These are phyloP conservation scores for Apaloderma vittatum DNA, from an alignment of 2,113 vertebrate genomes.

Conservation along the genomic window DNA sequence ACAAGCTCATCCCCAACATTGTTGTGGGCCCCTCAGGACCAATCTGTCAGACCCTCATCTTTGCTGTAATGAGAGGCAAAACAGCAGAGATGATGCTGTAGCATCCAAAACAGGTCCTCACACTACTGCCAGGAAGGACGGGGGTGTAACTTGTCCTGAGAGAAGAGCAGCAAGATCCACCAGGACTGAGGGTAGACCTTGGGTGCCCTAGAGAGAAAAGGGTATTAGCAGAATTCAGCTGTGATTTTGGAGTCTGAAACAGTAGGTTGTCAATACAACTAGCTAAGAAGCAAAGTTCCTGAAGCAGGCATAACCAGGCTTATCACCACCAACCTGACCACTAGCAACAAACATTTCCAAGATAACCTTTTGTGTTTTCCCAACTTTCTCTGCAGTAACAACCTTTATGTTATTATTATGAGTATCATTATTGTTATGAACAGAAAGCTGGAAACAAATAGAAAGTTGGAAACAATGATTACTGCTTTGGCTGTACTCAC, in stretches of 20 bases:
- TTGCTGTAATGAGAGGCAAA: neutral
- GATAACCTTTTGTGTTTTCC: neutral
- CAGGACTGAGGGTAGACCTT: neutral
- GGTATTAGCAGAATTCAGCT: neutral
- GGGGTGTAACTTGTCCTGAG: neutral
- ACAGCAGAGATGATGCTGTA: neutral
- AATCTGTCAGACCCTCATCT: neutral
- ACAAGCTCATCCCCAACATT: neutral
- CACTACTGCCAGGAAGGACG: neutral
- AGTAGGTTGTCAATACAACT: neutral
- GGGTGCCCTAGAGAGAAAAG: neutral
- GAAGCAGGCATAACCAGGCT: neutral
- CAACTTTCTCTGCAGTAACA: neutral
- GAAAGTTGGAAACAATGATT: neutral
- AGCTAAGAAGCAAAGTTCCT: neutral
- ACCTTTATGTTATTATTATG: neutral
- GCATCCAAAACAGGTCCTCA: neutral
- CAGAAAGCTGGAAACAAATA: neutral
- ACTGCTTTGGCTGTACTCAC: neutral
- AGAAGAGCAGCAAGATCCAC: neutral
- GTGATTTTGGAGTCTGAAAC: neutral
- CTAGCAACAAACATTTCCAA: neutral
- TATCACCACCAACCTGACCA: neutral
- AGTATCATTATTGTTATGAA: neutral
- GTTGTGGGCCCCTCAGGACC: neutral